Evolutionary conservation across 2,113 vertebrate species (phyloP).

Genomic region (Phylloscopus trochilus): DNA sequence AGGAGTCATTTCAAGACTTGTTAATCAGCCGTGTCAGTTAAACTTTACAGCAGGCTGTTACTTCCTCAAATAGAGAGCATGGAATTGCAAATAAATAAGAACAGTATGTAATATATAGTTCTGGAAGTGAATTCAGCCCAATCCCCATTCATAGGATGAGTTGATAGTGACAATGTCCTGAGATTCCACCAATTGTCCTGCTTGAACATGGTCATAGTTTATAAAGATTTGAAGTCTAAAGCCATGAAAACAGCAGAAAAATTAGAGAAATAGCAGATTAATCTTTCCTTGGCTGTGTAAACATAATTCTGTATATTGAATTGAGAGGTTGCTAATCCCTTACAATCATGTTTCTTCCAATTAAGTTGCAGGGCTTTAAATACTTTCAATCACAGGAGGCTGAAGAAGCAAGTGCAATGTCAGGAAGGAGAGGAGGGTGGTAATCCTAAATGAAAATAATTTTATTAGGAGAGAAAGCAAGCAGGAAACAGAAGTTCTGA

Average conservation of each 20-base stretch:
- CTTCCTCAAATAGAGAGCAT: background rate
- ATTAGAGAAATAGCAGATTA: slow-evolving; percentile 68
- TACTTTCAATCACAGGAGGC: slow-evolving; percentile 53
- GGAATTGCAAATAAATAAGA: background rate
- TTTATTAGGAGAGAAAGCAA: slow-evolving; percentile 56
- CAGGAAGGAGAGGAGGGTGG: slow-evolving; percentile 10
- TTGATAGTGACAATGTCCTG: background rate
- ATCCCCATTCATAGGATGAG: background rate
- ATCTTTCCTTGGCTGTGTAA: slow-evolving; percentile 71
- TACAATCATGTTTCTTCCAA: slow-evolving; percentile 74
- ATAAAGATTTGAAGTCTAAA: slow-evolving; percentile 27
- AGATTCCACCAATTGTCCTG: background rate
- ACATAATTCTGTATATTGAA: slow-evolving; percentile 75
- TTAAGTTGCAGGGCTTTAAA: slow-evolving; percentile 70
- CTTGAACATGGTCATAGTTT: background rate
- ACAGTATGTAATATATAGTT: background rate
- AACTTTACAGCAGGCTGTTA: background rate
- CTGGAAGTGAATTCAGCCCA: background rate
- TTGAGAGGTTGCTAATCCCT: slow-evolving; percentile 78
- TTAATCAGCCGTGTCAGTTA: background rate
- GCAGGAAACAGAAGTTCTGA: slow-evolving; percentile 44
- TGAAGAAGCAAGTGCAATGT: slow-evolving; percentile 30
- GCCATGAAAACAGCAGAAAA: slow-evolving; percentile 65
- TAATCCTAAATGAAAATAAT: slow-evolving; percentile 70
- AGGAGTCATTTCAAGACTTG: background rate